Evolutionary conservation across 2,888 invertebrate species (phyloP).

Genomic region (Smittia sp.): DNA sequence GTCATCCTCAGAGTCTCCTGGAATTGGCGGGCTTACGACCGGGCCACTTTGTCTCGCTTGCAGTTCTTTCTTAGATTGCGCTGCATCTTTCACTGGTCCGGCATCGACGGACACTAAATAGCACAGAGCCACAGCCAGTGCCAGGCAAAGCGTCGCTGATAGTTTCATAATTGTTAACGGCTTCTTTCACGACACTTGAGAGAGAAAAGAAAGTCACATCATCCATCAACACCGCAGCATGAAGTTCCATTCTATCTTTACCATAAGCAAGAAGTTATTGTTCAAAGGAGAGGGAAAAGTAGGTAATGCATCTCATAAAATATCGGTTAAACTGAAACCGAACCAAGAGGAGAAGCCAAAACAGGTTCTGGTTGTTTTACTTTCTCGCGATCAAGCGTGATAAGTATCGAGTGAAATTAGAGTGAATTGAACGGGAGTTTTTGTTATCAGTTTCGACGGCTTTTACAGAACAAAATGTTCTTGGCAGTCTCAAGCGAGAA

Average conservation of each 20-base stretch:
- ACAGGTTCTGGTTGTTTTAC: slow-evolving; percentile 34
- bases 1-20: slow-evolving; percentile 18
- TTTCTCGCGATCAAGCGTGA: slow-evolving; percentile 5
- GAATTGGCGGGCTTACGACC: slow-evolving; percentile 15
- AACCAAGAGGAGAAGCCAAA: background rate
- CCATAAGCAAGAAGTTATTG: background rate
- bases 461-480: too few relatives aligned
- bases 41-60: slow-evolving; percentile 26
- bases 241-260: too few relatives aligned
- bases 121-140: slow-evolving; percentile 22
- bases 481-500: too few relatives aligned
- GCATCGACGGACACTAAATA: slow-evolving; percentile 16
- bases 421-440: slow-evolving; percentile 1
- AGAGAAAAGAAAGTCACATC: background rate
- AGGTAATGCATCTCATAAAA: slow-evolving; percentile 39
- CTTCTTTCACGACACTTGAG: background rate
- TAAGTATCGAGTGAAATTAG: background rate
- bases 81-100: slow-evolving; percentile 15
- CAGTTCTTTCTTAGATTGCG: slow-evolving; percentile 3
- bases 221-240: background rate
- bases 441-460: too few relatives aligned
- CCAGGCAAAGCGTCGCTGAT: slow-evolving; percentile 32
- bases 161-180: slow-evolving; percentile 26
- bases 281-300: slow-evolving; percentile 24
- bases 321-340: slow-evolving; percentile 27